Base-by-base conservation (phyloP, 2,113 vertebrate genomes). In the Crotalus horridus region DNA sequence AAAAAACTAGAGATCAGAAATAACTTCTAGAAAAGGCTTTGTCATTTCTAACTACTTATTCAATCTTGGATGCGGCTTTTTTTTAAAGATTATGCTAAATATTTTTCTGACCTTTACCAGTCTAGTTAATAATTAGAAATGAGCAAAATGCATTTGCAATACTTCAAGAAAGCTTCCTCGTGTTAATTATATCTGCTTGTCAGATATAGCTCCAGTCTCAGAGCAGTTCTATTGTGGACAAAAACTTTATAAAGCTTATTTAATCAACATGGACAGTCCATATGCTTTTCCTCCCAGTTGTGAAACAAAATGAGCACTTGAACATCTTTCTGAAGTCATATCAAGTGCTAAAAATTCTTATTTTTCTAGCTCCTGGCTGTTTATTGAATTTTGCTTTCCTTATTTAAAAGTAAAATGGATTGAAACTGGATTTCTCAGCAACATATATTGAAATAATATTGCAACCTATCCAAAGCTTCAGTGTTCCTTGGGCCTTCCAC, bases 211-310 rank as follows among this genome's bases (percentile, higher is more conserved):
- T 12, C 17, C 46, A 51, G 55, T 13, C 17, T 74, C 29, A 39
- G 55, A n/a, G 43, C 20, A 56, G 13, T 85, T 91, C 46, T 53
- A 26, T 13, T 0, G 0, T 59, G 6, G 48, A 24, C 33, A 12
- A 6, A 92, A 89, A 26, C 46, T 43, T 91, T 91, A 87, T 0
- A 0, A 10, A 48, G 74, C 23, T 85, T 74, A 64, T 15, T 43
- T 24, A 74, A 85, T 48, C 54, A 89, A 29, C 26, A 21, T 39
- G 39, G 26, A 17, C 26, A 33, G 51, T 58, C 46, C 21, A 39
- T 85, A 21, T 48, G 33, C 59, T 89, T 51, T 92, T 26, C 86
- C 33, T 74, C 54, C 33, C 55, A 26, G 43, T 87, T 90, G 11
- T 26, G 54, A 93, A 85, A n/a, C 43, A 86, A 21, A 43, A 85